phyloP scores from a whole-genome alignment of 2,797 vertebrate genomes.

The Steatocranus sp. region DNA sequence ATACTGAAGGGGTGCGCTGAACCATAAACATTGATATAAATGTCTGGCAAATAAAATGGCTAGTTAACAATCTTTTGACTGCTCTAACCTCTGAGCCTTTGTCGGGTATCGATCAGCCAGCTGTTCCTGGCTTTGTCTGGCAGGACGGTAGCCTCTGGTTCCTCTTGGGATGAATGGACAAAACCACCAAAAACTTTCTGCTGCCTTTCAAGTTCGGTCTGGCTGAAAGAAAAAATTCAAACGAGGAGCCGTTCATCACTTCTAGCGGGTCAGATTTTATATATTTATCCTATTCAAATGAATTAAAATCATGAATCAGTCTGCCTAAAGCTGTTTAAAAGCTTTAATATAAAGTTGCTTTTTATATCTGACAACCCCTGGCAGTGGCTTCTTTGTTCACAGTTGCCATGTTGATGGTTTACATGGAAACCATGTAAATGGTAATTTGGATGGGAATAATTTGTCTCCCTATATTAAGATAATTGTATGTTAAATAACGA shows the following conservation, averaged over 20 bases:
- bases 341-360: constrained; percentile 37
- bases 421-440: constrained; percentile 45
- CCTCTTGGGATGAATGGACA: constrained; percentile 60
- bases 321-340: constrained; percentile 1
- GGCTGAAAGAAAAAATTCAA: constrained; percentile 5
- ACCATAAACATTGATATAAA: constrained; percentile 84
- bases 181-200: constrained; percentile 30
- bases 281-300: background rate
- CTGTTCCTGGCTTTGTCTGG: constrained; percentile 75
- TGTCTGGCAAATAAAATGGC: constrained; percentile 83
- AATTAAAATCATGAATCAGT: constrained; percentile 1
- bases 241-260: background rate
- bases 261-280: background rate
- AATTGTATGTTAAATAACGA: constrained; percentile 68
- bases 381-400: constrained; percentile 33
- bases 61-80: constrained; percentile 86
- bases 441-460: constrained; percentile 50
- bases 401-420: constrained; percentile 39
- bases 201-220: constrained; percentile 28
- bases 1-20: constrained; percentile 69
- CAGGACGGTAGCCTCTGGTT: constrained; percentile 68
- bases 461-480: constrained; percentile 59
- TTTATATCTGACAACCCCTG: constrained; percentile 15
- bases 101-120: constrained; percentile 82
- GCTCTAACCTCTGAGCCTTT: constrained; percentile 81